Percentiles rank a stretch among this genome's conserved stretches.
Conservation (phyloP, 2,888 invertebrate genomes). For the Rhynchonema sp. region DNA sequence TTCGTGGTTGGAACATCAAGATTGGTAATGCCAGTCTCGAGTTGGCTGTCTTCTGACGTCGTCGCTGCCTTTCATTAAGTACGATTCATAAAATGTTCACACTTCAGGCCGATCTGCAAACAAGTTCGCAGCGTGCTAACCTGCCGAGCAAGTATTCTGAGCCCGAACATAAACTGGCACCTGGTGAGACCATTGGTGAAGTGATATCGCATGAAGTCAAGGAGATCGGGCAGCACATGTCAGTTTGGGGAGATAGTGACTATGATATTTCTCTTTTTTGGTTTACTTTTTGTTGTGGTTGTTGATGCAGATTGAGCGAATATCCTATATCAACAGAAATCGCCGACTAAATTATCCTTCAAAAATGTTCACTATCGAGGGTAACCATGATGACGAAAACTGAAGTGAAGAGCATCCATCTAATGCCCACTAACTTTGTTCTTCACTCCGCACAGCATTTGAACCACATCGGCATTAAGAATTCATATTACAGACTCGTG, state of each 20-base stretch:
- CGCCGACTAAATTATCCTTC: too few species aligned
- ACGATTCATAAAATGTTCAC: conserved; percentile 10
- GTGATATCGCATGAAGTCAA: conserved; percentile 98
- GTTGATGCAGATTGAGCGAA: too few species aligned
- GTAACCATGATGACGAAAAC: too few species aligned
- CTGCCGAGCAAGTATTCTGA: conserved; percentile 46
- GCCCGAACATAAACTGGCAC: conserved; percentile 19
- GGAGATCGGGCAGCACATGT: conserved; percentile 93
- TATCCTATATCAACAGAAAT: too few species aligned
- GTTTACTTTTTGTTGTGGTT: too few species aligned
- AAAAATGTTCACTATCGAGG: too few species aligned
- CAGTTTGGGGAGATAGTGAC: too few species aligned
- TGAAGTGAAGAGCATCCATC: too few species aligned
- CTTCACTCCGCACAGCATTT: too few species aligned
- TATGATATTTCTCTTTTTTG: too few species aligned
- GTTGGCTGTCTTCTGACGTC: neutral
- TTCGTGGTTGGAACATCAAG: neutral
- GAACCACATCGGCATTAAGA: too few species aligned
- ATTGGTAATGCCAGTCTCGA: conserved; percentile 3
- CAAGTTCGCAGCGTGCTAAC: conserved; percentile 62
- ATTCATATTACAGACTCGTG: conserved; percentile 55
- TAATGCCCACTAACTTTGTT: too few species aligned
- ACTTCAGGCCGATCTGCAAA: conserved; percentile 71
- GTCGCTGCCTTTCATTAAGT: neutral
- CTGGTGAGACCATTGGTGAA: conserved; percentile 72